These are phyloP conservation scores for Clarias macrocephalus DNA, from an alignment of 2,113 vertebrate genomes.

Conservation along the genomic window DNA sequence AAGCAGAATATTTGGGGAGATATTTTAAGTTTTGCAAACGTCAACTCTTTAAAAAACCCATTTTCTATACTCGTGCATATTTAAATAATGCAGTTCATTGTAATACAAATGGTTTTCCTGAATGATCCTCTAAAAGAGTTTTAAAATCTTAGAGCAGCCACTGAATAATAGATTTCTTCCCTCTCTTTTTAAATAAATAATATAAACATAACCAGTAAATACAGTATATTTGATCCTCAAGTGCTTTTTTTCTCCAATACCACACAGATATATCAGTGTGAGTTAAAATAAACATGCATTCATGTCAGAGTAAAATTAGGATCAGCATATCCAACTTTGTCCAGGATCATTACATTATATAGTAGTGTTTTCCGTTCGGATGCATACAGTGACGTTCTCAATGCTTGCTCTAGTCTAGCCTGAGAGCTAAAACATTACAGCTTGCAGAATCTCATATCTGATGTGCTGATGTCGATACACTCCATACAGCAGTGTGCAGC, in stretches of 20 bases:
- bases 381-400: not conserved
- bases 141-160: not conserved
- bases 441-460: not conserved
- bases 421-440: not conserved
- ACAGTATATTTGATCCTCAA: not conserved
- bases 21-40: not conserved
- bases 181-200: not conserved
- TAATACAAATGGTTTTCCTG: not conserved
- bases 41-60: not conserved
- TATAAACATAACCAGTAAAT: no score
- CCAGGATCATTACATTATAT: not conserved
- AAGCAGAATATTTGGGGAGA: not conserved
- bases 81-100: conserved; percentile 16
- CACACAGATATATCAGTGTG: not conserved
- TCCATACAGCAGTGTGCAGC: not conserved
- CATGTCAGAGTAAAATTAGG: not conserved
- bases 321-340: not conserved
- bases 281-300: not conserved
- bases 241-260: not conserved
- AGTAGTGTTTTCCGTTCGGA: not conserved
- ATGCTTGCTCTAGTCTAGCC: not conserved
- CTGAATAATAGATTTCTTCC: not conserved
- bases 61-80: not conserved
- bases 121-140: not conserved
- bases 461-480: not conserved